A percentile compares a stretch with the other conserved stretches of the same genome.
Evolutionary conservation across 2,888 invertebrate species (phyloP).

Genomic region (Scaeva pyrastri): DNA sequence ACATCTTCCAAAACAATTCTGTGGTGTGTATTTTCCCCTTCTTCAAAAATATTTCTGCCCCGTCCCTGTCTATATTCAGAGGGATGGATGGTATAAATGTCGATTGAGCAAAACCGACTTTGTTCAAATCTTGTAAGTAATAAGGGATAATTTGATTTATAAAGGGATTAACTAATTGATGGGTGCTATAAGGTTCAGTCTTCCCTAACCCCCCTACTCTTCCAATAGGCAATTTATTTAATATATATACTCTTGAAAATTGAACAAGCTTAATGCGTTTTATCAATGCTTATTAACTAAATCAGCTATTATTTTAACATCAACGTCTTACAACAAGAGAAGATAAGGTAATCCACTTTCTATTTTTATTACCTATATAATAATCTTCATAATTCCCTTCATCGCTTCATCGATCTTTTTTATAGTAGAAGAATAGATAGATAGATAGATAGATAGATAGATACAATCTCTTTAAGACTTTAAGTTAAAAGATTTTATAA

Average conservation of each 20-base stretch:
- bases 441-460: not conserved
- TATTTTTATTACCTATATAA: not conserved
- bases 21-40: not conserved
- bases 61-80: not conserved
- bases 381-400: not conserved
- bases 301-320: slow-evolving; percentile 1
- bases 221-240: slow-evolving; percentile 4
- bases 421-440: not conserved
- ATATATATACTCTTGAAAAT: not conserved
- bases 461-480: not conserved
- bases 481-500: not conserved
- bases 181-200: not conserved
- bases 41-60: not conserved
- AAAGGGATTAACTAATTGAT: slow-evolving; percentile 17
- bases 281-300: slow-evolving; percentile 4
- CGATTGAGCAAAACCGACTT: not conserved
- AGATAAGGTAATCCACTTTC: not conserved
- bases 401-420: not conserved
- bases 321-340: not conserved
- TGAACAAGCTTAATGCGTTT: not conserved
- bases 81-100: not conserved
- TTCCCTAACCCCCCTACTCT: too few species aligned
- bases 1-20: too few species aligned
- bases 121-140: not conserved
- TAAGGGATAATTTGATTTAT: slow-evolving; percentile 23